Evolutionary conservation across 2,797 vertebrate species (phyloP).

Genomic region (Antennarius maculatus): DNA sequence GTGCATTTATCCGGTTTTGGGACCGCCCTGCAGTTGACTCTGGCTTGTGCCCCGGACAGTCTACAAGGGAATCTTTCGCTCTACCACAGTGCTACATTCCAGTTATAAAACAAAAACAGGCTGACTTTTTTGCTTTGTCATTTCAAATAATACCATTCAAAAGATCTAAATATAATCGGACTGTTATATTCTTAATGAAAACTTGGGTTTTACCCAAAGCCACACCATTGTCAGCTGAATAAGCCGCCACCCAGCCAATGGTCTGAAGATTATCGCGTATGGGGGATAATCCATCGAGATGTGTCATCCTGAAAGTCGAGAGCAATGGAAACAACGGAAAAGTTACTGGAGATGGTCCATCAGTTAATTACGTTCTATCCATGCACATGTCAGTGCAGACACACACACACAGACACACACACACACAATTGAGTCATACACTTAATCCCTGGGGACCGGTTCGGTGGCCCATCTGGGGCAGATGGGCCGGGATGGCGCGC

Average conservation of each 20-base stretch:
- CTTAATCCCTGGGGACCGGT: conserved; percentile 68
- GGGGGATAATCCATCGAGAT: conserved; percentile 64
- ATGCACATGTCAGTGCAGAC: conserved; percentile 20
- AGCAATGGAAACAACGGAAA: conserved; percentile 68
- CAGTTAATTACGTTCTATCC: conserved; percentile 64
- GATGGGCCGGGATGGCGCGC: conserved; percentile 71
- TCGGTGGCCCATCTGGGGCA: conserved; percentile 63
- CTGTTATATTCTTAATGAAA: neutral
- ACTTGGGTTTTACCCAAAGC: neutral
- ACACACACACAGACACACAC: conserved; percentile 11
- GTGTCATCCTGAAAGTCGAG: conserved; percentile 76
- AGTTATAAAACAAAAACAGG: too few species aligned
- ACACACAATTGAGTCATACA: conserved; percentile 56
- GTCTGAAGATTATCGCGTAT: conserved; percentile 41
- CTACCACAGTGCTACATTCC: too few species aligned
- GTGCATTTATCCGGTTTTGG: too few species aligned
- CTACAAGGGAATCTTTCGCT: too few species aligned
- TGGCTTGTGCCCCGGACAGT: too few species aligned
- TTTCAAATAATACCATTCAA: too few species aligned
- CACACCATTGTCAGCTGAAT: neutral
- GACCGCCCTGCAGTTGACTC: too few species aligned
- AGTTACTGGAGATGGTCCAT: conserved; percentile 60
- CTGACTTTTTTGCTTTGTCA: too few species aligned
- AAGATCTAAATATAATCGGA: neutral
- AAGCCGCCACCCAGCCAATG: neutral